Percentiles rank a stretch among this genome's conserved stretches.
phyloP scores from a whole-genome alignment of 2,888 invertebrate species.

The Eugnorisma glareosa region DNA sequence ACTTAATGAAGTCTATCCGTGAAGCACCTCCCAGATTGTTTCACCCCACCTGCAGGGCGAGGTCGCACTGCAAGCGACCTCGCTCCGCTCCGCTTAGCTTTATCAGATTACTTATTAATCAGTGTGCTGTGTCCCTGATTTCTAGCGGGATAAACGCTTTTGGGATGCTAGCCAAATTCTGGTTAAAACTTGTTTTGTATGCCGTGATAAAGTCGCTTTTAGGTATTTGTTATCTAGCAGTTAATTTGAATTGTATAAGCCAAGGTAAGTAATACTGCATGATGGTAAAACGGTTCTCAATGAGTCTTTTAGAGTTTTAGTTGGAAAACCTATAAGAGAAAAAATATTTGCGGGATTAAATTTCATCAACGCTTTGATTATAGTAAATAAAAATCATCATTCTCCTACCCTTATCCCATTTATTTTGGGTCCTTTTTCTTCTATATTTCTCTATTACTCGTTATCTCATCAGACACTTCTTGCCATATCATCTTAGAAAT shows the following conservation, averaged over 20 bases:
- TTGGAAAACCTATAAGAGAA: too few relatives aligned
- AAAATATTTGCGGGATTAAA: too few relatives aligned
- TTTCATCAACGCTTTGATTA: too few relatives aligned
- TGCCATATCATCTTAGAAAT: too few relatives aligned
- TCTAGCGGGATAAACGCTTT: slow-evolving; percentile 44
- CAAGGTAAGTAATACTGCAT: slow-evolving; percentile 17
- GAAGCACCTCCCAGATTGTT: slow-evolving; percentile 34
- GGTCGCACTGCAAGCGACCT: slow-evolving; percentile 23
- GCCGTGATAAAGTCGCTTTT: slow-evolving; percentile 38
- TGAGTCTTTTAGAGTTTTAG: too few relatives aligned
- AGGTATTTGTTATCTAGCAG: slow-evolving; percentile 13
- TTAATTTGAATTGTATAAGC: slow-evolving; percentile 21
- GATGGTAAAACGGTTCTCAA: neutral
- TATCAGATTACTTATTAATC: slow-evolving; percentile 45
- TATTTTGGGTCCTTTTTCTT: too few relatives aligned
- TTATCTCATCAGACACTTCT: too few relatives aligned
- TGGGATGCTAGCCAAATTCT: slow-evolving; percentile 52
- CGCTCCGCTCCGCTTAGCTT: slow-evolving; percentile 3
- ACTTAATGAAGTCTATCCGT: slow-evolving; percentile 61
- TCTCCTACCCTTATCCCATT: too few relatives aligned
- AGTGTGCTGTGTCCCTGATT: slow-evolving; percentile 30
- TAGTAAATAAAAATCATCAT: too few relatives aligned
- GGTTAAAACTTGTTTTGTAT: slow-evolving; percentile 38
- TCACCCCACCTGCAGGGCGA: slow-evolving; percentile 20
- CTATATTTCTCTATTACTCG: too few relatives aligned